Conservation (phyloP, 2,797 vertebrate genomes). For the Remorina albescens region DNA sequence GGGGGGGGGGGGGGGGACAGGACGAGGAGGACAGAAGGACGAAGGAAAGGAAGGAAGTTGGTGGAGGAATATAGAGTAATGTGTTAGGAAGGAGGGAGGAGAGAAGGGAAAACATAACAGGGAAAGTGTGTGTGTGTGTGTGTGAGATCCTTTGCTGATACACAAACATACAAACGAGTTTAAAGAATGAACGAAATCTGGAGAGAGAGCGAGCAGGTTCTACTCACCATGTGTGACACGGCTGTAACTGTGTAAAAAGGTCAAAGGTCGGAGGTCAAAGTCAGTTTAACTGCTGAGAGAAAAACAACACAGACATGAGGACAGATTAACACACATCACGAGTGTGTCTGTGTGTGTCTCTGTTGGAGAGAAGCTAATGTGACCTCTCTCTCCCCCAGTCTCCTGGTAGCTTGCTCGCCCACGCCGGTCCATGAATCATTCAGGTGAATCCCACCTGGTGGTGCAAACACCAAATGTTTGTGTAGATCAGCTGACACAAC, state of each 20-base stretch:
- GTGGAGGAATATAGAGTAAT: too few relatives aligned
- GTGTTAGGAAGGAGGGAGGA: too few relatives aligned
- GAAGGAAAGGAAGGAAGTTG: too few relatives aligned
- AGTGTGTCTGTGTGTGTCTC: constrained; percentile 5
- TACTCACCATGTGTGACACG: background rate
- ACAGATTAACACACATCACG: constrained; percentile 45
- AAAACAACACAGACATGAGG: constrained; percentile 35
- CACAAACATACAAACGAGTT: constrained; percentile 33
- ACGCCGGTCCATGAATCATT: constrained; percentile 20
- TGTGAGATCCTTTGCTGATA: constrained; percentile 15
- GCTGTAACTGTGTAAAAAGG: background rate
- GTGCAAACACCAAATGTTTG: too few relatives aligned
- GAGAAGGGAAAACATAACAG: too few relatives aligned
- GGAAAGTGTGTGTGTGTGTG: constrained; percentile 4
- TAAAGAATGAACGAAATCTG: constrained; percentile 34
- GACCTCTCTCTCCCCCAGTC: constrained; percentile 2
- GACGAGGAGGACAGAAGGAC: too few relatives aligned
- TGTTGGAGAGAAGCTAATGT: background rate
- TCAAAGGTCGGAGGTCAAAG: constrained; percentile 35
- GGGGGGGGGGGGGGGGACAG: background rate
- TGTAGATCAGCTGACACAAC: too few relatives aligned
- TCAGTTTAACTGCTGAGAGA: constrained; percentile 34
- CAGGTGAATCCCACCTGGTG: background rate
- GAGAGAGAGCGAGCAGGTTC: constrained; percentile 16
- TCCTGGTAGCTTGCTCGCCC: constrained; percentile 17